These are phyloP conservation scores for Protobothrops flavoviridis DNA, from an alignment of 2,113 vertebrate genomes.

Conservation along the genomic window DNA sequence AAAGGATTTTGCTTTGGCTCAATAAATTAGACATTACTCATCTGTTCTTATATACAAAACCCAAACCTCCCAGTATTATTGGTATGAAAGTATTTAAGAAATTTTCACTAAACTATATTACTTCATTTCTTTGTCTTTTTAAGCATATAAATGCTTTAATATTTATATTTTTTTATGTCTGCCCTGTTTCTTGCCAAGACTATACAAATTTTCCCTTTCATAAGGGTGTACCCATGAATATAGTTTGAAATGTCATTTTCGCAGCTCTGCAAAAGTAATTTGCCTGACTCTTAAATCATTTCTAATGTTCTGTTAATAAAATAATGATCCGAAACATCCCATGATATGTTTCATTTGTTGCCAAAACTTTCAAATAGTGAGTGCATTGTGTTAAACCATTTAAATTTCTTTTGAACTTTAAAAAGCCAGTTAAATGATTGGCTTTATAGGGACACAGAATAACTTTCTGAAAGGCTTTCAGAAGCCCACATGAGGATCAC, in stretches of 20 bases:
- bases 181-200: conserved; percentile 4
- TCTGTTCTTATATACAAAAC: conserved; percentile 38
- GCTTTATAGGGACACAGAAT: conserved; percentile 16
- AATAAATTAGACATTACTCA: conserved; percentile 5
- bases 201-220: conserved; percentile 15
- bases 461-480: conserved; percentile 29
- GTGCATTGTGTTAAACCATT: conserved; percentile 42
- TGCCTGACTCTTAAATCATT: conserved; percentile 22
- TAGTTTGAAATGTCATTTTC: conserved; percentile 25
- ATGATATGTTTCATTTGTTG: conserved; percentile 31
- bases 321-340: conserved; percentile 40
- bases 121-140: conserved; percentile 25
- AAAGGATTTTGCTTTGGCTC: not conserved
- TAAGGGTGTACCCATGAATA: conserved; percentile 17
- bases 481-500: conserved; percentile 54
- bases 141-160: conserved; percentile 24
- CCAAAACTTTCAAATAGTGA: conserved; percentile 47
- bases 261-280: not conserved
- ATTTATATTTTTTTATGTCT: conserved; percentile 32
- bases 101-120: conserved; percentile 28
- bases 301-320: conserved; percentile 22
- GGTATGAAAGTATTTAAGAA: conserved; percentile 38
- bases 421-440: conserved; percentile 41
- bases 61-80: conserved; percentile 41
- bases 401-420: conserved; percentile 32